These are phyloP conservation scores for Xestia c-nigrum DNA, from an alignment of 2,888 invertebrate species.

Conservation along the genomic window DNA sequence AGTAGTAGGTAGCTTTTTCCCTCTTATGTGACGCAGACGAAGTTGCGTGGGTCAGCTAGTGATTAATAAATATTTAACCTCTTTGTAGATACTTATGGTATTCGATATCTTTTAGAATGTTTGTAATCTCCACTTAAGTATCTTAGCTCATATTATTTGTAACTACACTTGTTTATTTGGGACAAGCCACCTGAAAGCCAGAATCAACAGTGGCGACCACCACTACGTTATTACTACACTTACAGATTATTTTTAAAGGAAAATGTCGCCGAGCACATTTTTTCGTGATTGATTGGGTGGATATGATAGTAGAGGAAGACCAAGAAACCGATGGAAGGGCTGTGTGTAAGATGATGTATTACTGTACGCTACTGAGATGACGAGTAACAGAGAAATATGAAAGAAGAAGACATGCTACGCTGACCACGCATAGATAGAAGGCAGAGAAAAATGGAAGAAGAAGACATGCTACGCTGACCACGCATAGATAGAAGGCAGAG, in stretches of 20 bases:
- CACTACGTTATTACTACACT: neutral
- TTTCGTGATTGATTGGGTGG: neutral
- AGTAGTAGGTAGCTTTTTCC: no score
- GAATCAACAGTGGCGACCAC: no score
- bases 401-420: neutral
- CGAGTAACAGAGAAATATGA: neutral
- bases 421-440: no score
- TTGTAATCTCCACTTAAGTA: neutral
- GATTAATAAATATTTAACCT: conserved; percentile 9
- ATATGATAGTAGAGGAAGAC: neutral
- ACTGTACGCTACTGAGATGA: neutral
- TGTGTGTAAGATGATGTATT: neutral
- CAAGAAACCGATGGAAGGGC: neutral
- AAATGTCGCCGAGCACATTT: neutral
- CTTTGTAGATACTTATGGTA: neutral
- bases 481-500: neutral
- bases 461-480: no score
- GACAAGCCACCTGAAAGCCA: no score
- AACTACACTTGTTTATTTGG: no score
- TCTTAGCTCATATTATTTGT: neutral
- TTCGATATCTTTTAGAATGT: neutral
- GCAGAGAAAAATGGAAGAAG: neutral
- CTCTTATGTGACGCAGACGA: no score
- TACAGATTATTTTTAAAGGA: neutral
- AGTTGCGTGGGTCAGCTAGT: no score